Percentiles rank a stretch among this genome's conserved stretches.
phyloP scores from a whole-genome alignment of 2,888 invertebrate genomes.

The Nesidiocoris tenuis region DNA sequence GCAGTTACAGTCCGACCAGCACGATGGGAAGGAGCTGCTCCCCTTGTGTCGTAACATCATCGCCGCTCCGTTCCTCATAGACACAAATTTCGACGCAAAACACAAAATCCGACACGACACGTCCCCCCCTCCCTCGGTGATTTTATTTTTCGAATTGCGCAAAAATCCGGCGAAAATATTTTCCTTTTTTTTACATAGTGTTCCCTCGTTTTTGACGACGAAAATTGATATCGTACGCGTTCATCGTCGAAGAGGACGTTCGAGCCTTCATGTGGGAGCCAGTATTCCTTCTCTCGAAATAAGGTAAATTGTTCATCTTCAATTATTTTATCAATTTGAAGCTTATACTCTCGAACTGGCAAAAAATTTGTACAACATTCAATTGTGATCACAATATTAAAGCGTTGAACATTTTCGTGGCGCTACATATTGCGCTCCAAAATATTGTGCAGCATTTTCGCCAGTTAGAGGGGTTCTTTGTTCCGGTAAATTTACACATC shows the following conservation, averaged over 20 bases:
- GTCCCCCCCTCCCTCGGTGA: not conserved
- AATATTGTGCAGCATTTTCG: too few species aligned
- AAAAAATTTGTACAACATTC: too few species aligned
- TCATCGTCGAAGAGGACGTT: slow-evolving; percentile 33
- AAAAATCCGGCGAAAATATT: too few species aligned
- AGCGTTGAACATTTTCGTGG: too few species aligned
- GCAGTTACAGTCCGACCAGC: slow-evolving; percentile 36
- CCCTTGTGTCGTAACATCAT: slow-evolving; percentile 39
- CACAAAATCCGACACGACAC: not conserved
- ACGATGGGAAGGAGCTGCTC: slow-evolving; percentile 39
- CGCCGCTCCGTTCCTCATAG: slow-evolving; percentile 37
- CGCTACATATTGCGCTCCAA: too few species aligned
- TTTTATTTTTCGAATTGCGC: not conserved
- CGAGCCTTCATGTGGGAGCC: slow-evolving; percentile 43
- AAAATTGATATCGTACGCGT: slow-evolving; percentile 19
- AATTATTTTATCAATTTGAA: slow-evolving; percentile 8
- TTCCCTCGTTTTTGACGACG: not conserved
- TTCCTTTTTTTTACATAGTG: not conserved
- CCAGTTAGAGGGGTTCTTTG: too few species aligned
- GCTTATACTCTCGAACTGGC: too few species aligned
- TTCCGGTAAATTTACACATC: too few species aligned
- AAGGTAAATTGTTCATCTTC: slow-evolving; percentile 30
- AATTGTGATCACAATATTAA: too few species aligned
- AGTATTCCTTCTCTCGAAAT: slow-evolving; percentile 41
- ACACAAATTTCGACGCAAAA: too few species aligned